Base-by-base conservation (phyloP, 1,140 invertebrate species). In the Dryas iulia region DNA sequence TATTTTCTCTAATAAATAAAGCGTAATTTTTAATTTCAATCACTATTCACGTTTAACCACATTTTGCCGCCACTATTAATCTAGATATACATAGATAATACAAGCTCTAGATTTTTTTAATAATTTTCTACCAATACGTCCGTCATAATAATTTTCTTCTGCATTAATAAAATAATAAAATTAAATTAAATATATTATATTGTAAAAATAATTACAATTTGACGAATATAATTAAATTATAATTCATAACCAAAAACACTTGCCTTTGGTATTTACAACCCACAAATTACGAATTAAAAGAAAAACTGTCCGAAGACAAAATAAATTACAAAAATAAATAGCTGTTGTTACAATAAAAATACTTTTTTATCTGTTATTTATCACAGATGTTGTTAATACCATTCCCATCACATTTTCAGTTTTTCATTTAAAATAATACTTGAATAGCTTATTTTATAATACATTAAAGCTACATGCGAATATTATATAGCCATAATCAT, bases 321-420 rank as follows among this genome's bases (percentile, higher is more conserved):
- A 14, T 47, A 18, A n/a, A 7, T n/a, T n/a, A n/a, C n/a, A 21
- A n/a, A 39, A 21, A 47, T 18, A 18, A 47, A 47, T 47, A 39
- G 33, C 14, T 47, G 39, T 47, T 47, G 1, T 39, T 47, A 18
- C 10, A 47, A 47, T 21, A 47, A 21, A 18, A 47, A 47, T 47
- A 47, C 7, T 47, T 47, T 5, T 21, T 47, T 47, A 47, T 47
- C 39, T 47, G 39, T 47, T 8, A 47, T 47, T n/a, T 47, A 47
- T 47, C 39, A 47, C 39, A 47, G 39, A 47, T 47, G 39, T 47
- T 47, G 39, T 47, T 47, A 47, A 47, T 47, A 47, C 39, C 39
- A 47, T 47, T 21, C 14, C 39, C 39, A 47, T 47, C 39, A 47
- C 39, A 47, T 39, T 47, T 6, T 47, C 1, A 18, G 39, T 18